Evolutionary conservation across 2,113 vertebrate species (phyloP), one percentile per base, ranked within the genome.

Genomic region (Muntiacus muntjak): DNA sequence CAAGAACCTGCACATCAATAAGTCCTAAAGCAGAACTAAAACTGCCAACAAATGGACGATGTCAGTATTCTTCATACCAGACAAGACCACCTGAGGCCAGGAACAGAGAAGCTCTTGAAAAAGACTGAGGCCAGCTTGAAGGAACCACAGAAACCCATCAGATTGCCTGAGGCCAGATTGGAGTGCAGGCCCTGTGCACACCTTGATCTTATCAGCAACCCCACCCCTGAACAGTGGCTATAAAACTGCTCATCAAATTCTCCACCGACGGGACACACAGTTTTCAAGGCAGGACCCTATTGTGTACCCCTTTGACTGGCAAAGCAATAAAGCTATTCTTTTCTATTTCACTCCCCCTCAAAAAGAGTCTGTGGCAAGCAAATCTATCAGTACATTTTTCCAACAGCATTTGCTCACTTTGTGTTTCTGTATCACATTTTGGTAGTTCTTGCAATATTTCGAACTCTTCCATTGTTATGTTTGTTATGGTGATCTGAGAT

Each of bases 11-110:
- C 14, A 40, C 40, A 14, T 76, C 36, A 43, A 7, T 74, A 76
- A 76, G 71, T 43, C 71, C 71, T 76, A 76, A 43, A 43, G 13
- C 71, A 76, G 23, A 43, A 26, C 71, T 43, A 26, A 76, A 76
- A 43, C 36, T 23, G 0, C 6, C 1, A 13, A 43, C 3, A 3
- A 76, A 43, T 1, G 12, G 71, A 25, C 1, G 0, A 26, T 15
- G n/a, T 71, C 67, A 74, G 67, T 23, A 43, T 74, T 43, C 71
- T 43, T 74, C 71, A 74, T 43, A 43, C 36, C 36, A 74, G 21
- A 74, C 36, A 74, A 74, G 71, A 25, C 36, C 36, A 74, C 71
- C 71, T 74, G 36, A 74, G n/a, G 71, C 71, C 71, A 74, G 36
- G 36, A 43, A 25, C 36, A 74, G 71, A 74, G 71, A 40, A 25